Percentiles rank a stretch among this genome's conserved stretches.
These are phyloP conservation scores for Phanerotoma sp. DNA, from an alignment of 2,888 invertebrate species.

Conservation along the genomic window DNA sequence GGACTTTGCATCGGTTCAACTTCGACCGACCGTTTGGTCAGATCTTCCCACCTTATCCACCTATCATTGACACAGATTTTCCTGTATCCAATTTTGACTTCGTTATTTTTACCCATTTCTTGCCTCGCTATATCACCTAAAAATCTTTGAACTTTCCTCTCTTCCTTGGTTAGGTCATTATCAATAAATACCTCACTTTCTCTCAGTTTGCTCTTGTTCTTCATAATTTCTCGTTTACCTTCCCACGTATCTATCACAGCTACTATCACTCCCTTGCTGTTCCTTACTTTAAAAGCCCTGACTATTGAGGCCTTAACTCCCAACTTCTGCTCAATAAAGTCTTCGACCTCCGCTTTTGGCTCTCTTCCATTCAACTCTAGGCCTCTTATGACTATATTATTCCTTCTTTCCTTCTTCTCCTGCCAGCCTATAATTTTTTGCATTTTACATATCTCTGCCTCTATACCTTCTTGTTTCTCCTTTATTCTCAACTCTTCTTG, in stretches of 20 bases:
- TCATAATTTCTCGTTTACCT: conserved; percentile 13
- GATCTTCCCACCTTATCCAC: conserved; percentile 50
- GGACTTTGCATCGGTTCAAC: neutral
- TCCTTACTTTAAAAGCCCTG: neutral
- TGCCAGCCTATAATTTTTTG: too few relatives aligned
- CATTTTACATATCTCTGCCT: too few relatives aligned
- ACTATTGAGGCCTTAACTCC: neutral
- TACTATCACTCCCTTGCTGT: neutral
- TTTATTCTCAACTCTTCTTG: too few relatives aligned
- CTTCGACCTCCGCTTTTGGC: neutral
- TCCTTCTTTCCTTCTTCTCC: neutral
- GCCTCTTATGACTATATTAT: conserved; percentile 15
- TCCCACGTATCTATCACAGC: conserved; percentile 8
- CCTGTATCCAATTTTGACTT: conserved; percentile 15
- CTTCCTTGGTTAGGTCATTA: conserved; percentile 6
- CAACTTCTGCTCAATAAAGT: neutral
- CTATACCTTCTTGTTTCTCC: too few relatives aligned
- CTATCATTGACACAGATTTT: neutral
- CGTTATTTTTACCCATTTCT: neutral
- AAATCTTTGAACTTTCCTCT: conserved; percentile 10
- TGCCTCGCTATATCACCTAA: neutral
- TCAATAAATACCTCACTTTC: conserved; percentile 5
- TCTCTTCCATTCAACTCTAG: neutral
- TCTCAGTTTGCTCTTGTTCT: conserved; percentile 7
- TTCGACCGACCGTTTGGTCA: conserved; percentile 26